Evolutionary conservation across 2,797 vertebrate species (phyloP).

Genomic region (Anabacerthia variegaticeps): DNA sequence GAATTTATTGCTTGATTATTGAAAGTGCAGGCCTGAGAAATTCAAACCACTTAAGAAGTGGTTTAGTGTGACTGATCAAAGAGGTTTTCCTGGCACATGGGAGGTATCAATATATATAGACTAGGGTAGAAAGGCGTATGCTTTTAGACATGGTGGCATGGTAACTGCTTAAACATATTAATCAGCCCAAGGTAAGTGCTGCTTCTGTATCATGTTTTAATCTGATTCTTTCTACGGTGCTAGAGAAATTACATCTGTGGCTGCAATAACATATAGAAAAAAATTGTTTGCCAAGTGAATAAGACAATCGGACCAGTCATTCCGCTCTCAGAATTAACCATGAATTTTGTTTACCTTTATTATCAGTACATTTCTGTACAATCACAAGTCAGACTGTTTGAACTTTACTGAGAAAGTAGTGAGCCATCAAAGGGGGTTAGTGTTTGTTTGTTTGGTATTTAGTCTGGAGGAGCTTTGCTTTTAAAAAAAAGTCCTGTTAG

Average conservation of each 20-base stretch:
- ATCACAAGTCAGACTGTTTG: slow-evolving; percentile 45
- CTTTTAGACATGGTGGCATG: slow-evolving; percentile 67
- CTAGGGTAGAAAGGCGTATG: slow-evolving; percentile 43
- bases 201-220: slow-evolving; percentile 66
- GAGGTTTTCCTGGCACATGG: slow-evolving; percentile 71
- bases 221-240: slow-evolving; percentile 60
- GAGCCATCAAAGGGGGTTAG: slow-evolving; percentile 25
- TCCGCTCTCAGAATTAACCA: slow-evolving; percentile 54
- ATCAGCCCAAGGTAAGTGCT: slow-evolving; percentile 69
- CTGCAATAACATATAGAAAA: slow-evolving; percentile 53
- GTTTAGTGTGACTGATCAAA: slow-evolving; percentile 76
- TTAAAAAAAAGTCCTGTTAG: neutral
- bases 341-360: slow-evolving; percentile 55
- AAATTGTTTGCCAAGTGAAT: slow-evolving; percentile 66
- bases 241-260: slow-evolving; percentile 60
- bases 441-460: slow-evolving; percentile 60
- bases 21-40: slow-evolving; percentile 60
- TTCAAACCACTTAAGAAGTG: slow-evolving; percentile 64
- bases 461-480: slow-evolving; percentile 25
- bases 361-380: slow-evolving; percentile 58
- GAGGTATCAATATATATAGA: slow-evolving; percentile 67
- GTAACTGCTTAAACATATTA: slow-evolving; percentile 70
- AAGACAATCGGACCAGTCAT: slow-evolving; percentile 49
- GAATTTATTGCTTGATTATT: slow-evolving; percentile 76
- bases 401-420: slow-evolving; percentile 30